These are phyloP conservation scores for Porites rus DNA, from an alignment of 92 coral and sea anemone species.

Conservation along the genomic window DNA sequence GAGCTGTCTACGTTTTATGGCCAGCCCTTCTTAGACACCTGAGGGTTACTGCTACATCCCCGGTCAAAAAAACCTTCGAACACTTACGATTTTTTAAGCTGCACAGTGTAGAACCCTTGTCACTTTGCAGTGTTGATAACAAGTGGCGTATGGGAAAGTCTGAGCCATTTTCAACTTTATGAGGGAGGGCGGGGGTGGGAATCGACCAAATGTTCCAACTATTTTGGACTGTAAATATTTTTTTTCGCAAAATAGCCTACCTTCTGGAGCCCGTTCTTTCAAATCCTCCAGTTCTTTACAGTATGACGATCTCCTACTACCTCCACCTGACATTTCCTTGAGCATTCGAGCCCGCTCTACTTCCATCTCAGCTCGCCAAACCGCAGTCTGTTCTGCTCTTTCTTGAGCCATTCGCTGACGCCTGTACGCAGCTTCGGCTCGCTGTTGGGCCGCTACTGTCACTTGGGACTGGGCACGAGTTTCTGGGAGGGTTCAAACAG, in stretches of 20 bases:
- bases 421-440: conserved; percentile 80
- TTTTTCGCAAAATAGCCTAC: conserved; percentile 20
- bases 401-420: conserved; percentile 81
- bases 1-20: no score
- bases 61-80: no score
- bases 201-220: no score
- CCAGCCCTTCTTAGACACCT: no score
- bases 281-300: conserved; percentile 49
- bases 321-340: conserved; percentile 55
- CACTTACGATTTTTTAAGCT: no score
- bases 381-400: conserved; percentile 62
- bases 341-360: conserved; percentile 73
- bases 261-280: conserved; percentile 55
- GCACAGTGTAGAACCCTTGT: no score
- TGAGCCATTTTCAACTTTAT: no score
- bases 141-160: no score
- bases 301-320: conserved; percentile 40
- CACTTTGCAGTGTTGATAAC: no score
- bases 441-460: conserved; percentile 77
- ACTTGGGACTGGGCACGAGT: conserved; percentile 60
- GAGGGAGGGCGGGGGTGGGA: no score
- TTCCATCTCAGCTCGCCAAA: conserved; percentile 72
- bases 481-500: background rate
- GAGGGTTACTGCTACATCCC: no score
- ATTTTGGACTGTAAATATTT: no score